phyloP scores from a whole-genome alignment of 2,888 invertebrate species.

The Leistus spinibarbis region DNA sequence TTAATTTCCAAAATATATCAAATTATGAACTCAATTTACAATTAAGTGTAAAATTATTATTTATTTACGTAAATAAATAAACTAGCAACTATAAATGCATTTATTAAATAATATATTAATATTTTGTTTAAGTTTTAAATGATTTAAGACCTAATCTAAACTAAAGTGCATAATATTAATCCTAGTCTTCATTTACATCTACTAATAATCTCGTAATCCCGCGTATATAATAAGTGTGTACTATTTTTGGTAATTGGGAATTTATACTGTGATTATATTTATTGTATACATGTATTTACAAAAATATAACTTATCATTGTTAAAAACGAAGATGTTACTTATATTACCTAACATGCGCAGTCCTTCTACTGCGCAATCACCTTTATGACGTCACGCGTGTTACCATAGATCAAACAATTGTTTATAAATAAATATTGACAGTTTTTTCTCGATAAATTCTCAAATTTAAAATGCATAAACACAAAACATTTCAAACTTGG shows the following conservation, averaged over 20 bases:
- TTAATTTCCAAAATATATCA: too few species aligned
- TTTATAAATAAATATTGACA: neutral
- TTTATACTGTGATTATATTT: neutral
- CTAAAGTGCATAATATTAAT: neutral
- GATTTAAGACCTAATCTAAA: neutral
- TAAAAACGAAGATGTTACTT: neutral
- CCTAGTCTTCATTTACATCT: neutral
- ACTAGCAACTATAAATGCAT: neutral
- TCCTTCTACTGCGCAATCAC: neutral
- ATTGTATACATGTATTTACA: neutral
- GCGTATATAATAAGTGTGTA: neutral
- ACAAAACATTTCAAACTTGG: conserved; percentile 17
- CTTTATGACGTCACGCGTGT: neutral
- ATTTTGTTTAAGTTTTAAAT: neutral
- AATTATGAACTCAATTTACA: too few species aligned
- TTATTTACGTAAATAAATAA: too few species aligned
- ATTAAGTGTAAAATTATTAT: too few species aligned
- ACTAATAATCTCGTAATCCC: neutral
- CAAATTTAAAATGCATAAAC: conserved; percentile 39
- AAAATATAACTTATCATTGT: neutral
- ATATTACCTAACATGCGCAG: neutral
- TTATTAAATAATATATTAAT: neutral
- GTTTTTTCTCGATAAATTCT: conserved; percentile 32
- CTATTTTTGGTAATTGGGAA: neutral
- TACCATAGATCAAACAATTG: neutral